Conservation (phyloP, 2,888 invertebrate species). For the Plebejus argus region DNA sequence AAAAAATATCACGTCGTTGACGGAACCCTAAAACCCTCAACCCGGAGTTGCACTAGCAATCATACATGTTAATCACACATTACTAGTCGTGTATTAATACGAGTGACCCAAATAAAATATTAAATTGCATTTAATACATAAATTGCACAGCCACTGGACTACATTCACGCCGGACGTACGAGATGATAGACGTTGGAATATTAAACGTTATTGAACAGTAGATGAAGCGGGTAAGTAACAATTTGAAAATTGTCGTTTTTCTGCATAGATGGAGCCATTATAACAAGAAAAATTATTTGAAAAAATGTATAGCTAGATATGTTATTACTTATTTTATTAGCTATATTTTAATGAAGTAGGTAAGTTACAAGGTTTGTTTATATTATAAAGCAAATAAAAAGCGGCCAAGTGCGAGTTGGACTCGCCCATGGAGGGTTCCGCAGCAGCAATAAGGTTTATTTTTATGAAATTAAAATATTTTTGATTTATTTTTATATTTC, state of each 20-base stretch:
- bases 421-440: too few relatives aligned
- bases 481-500: too few relatives aligned
- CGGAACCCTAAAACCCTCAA: constrained; percentile 1
- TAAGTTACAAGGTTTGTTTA: too few relatives aligned
- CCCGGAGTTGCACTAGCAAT: not conserved
- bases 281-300: too few relatives aligned
- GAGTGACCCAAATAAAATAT: constrained; percentile 24
- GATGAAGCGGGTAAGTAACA: too few relatives aligned
- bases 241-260: too few relatives aligned
- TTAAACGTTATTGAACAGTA: not conserved
- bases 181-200: constrained; percentile 13
- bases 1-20: not conserved
- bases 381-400: too few relatives aligned
- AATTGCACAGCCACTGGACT: constrained; percentile 7
- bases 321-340: not conserved
- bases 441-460: too few relatives aligned
- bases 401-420: too few relatives aligned
- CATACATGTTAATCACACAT: constrained; percentile 1
- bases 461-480: too few relatives aligned
- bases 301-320: too few relatives aligned
- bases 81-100: constrained; percentile 17
- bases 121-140: constrained; percentile 26
- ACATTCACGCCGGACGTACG: constrained; percentile 1
- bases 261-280: too few relatives aligned
- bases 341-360: not conserved